Evolutionary conservation across 2,113 vertebrate species (phyloP), one percentile per base, ranked within the genome.

Genomic region (Cephalopholis sonnerati): DNA sequence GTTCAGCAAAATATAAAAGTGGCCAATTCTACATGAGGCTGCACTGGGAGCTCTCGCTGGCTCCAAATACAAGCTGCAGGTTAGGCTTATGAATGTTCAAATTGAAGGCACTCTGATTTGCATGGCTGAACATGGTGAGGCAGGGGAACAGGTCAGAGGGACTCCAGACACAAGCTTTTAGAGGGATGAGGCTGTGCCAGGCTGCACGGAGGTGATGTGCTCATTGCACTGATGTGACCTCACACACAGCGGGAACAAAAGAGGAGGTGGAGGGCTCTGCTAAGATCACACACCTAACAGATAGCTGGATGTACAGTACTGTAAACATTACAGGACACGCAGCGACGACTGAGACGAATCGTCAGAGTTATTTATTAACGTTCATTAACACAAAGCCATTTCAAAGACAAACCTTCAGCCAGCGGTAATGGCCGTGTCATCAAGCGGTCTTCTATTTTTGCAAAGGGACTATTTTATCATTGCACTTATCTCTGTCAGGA

Each of bases 21-120:
- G 5, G 9, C 48, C 74, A 58, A 16, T 50, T 61, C 41, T 39
- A 53, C 66, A 85, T 41, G 44, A 29, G 44, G 27, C 63, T 50
- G 80, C 54, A 16, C 74, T n/a, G 58, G 13, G 50, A 63, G 78
- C 66, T 79, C 90, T 82, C 85, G 53, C 25, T n/a, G 76, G 70
- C 83, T 65, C 73, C 75, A 9, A 24, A 68, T 57, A 65, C 70
- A 32, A 54, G 73, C 77, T 63, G 74, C 87, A 79, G 83, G 78
- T 87, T 68, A 20, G 73, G 64, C 80, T 89, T 74, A 74, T 90
- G 88, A 89, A 89, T 87, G 87, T 85, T 91, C 71, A 91, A 80
- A 92, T 18, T 80, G 85, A 86, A 87, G 85, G 83, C 86, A 82
- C 87, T 93, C 84, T 53, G 90, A 89, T 91, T 87, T 93, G 85